phyloP scores from a whole-genome alignment of 1,140 invertebrate genomes.

The Aphis gossypii region DNA sequence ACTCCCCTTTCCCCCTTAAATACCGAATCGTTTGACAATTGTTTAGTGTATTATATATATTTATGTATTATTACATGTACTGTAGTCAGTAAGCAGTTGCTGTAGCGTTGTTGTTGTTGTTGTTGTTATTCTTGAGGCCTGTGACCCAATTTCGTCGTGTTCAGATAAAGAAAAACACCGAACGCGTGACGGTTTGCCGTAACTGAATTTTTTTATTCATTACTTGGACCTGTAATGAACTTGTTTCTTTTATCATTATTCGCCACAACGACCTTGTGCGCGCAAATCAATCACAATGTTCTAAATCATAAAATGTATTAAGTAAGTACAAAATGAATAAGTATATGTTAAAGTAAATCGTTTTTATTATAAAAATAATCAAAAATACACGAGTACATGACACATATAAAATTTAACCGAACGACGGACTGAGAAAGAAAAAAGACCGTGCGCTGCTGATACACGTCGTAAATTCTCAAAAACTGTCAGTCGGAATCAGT shows the following conservation, averaged over 20 bases:
- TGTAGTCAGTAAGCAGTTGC: not conserved
- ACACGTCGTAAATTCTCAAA: not conserved
- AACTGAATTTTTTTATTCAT: slow-evolving; percentile 14
- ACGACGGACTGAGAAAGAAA: not conserved
- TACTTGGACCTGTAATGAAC: slow-evolving; percentile 12
- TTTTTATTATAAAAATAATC: not conserved
- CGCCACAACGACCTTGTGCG: not conserved
- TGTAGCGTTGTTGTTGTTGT: not conserved
- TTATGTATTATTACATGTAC: not conserved
- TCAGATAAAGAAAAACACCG: slow-evolving; percentile 16
- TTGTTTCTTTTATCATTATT: slow-evolving; percentile 39
- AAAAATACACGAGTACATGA: not conserved
- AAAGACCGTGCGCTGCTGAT: not conserved
- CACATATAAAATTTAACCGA: not conserved
- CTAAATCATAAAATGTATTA: not conserved
- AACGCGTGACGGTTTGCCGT: slow-evolving; percentile 9
- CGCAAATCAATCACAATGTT: not conserved
- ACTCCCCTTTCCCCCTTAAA: not conserved
- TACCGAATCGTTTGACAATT: not conserved
- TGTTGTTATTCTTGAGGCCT: slow-evolving; percentile 24
- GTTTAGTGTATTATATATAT: not conserved
- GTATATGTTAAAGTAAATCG: not conserved
- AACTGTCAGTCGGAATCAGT: not conserved
- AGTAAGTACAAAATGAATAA: not conserved
- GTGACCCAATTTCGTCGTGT: slow-evolving; percentile 32